Percentiles rank a stretch among this genome's conserved stretches.
These are phyloP conservation scores for Salmo trutta DNA, from an alignment of 2,797 vertebrate species.

Conservation along the genomic window DNA sequence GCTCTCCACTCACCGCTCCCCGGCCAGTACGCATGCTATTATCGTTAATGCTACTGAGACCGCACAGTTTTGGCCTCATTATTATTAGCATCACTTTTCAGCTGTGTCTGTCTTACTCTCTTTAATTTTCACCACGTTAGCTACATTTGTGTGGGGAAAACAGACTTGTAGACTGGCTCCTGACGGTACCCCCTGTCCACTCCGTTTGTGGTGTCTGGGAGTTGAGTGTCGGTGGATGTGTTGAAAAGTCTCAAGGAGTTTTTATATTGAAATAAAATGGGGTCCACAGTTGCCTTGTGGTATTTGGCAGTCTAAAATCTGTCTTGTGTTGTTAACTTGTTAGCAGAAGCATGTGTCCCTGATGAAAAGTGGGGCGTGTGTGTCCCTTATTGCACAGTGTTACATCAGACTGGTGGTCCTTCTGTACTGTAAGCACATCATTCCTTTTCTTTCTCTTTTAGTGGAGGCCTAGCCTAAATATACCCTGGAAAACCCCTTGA, in stretches of 20 bases:
- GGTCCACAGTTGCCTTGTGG: neutral
- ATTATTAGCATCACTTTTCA: constrained; percentile 75
- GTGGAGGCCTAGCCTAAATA: constrained; percentile 70
- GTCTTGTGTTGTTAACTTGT: neutral
- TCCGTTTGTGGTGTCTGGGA: constrained; percentile 47
- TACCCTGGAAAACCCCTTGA: constrained; percentile 79
- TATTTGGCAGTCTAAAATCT: constrained; percentile 39
- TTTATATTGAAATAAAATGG: neutral
- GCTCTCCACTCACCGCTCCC: constrained; percentile 42
- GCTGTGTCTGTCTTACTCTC: constrained; percentile 52
- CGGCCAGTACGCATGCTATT: constrained; percentile 63
- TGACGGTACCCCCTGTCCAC: constrained; percentile 19
- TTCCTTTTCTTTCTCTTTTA: constrained; percentile 2
- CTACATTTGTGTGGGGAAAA: neutral
- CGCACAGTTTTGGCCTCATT: constrained; percentile 49
- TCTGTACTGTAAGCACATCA: constrained; percentile 6
- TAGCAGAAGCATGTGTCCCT: neutral
- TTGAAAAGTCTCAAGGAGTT: neutral
- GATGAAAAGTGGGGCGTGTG: neutral
- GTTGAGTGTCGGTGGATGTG: neutral
- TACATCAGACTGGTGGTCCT: constrained; percentile 19
- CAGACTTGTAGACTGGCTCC: neutral
- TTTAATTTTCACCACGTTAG: constrained; percentile 48
- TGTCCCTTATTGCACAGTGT: constrained; percentile 8
- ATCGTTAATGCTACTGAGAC: constrained; percentile 65